phyloP scores from a whole-genome alignment of 2,113 vertebrate genomes.

The Camelus dromedarius region DNA sequence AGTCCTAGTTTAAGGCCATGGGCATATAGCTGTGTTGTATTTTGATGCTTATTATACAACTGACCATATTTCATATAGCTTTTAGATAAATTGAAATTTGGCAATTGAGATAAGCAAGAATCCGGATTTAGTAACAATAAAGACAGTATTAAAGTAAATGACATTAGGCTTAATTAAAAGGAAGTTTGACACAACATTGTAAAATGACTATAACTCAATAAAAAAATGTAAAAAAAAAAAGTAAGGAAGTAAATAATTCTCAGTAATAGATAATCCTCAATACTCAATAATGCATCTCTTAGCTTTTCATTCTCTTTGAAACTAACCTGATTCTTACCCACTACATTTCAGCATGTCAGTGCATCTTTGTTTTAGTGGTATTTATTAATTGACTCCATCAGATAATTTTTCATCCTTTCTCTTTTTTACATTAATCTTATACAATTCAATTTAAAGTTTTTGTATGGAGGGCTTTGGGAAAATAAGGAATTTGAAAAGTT shows the following conservation, averaged over 20 bases:
- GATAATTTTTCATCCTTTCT: neutral
- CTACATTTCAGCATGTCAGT: neutral
- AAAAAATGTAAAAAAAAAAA: neutral
- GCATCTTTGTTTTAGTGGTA: slow-evolving; percentile 5
- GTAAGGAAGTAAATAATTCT: slow-evolving; percentile 33
- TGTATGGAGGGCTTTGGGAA: slow-evolving; percentile 22
- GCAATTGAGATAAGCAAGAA: neutral
- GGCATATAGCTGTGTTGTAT: neutral
- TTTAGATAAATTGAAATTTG: slow-evolving; percentile 41
- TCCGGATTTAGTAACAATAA: slow-evolving; percentile 46
- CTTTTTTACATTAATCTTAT: slow-evolving; percentile 43
- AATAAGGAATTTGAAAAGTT: slow-evolving; percentile 59
- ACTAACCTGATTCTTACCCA: neutral
- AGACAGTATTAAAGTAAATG: slow-evolving; percentile 37
- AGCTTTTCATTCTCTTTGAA: slow-evolving; percentile 14
- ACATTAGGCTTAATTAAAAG: slow-evolving; percentile 10
- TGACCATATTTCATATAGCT: neutral
- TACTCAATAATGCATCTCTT: neutral
- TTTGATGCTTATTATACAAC: neutral
- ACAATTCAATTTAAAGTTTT: slow-evolving; percentile 53
- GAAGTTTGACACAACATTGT: too few relatives aligned
- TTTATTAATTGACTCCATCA: slow-evolving; percentile 31
- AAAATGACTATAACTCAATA: too few relatives aligned
- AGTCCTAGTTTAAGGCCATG: neutral
- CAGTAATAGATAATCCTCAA: slow-evolving; percentile 22